Conservation (phyloP, 2,888 invertebrate genomes). For the Ceratothoa steindachneri region DNA sequence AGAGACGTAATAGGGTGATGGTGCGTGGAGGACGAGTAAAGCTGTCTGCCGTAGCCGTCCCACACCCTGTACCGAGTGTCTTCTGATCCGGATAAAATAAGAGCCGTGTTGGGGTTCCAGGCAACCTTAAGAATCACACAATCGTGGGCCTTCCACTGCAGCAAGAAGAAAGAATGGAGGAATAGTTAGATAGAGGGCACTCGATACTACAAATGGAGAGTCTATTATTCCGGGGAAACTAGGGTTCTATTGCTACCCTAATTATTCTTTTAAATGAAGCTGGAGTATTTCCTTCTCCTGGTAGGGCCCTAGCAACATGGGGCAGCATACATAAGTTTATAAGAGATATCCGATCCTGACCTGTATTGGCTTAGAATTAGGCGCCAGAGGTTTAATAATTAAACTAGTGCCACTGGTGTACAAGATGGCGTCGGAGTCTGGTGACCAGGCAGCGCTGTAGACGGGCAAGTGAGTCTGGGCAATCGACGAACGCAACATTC, state of each 20-base stretch:
- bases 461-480: constrained; percentile 77
- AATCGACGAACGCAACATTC: constrained; percentile 82
- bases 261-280: too few species aligned
- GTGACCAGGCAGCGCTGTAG: constrained; percentile 74
- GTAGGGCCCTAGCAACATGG: too few species aligned
- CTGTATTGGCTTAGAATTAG: constrained; percentile 58
- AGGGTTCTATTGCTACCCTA: too few species aligned
- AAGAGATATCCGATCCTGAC: too few species aligned
- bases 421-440: constrained; percentile 59
- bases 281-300: too few species aligned
- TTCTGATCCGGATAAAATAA: constrained; percentile 65
- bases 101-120: constrained; percentile 60
- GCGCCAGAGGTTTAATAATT: constrained; percentile 61
- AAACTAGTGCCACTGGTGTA: constrained; percentile 60
- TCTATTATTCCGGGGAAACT: too few species aligned
- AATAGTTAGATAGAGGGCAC: too few species aligned
- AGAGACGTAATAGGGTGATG: constrained; percentile 87
- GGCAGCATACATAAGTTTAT: too few species aligned
- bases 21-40: constrained; percentile 78
- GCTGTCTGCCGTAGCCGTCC: constrained; percentile 83
- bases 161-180: not conserved
- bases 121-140: constrained; percentile 72
- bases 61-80: constrained; percentile 72
- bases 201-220: too few species aligned
- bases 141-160: constrained; percentile 72